Conservation (phyloP, 2,888 invertebrate genomes). For the Brachypalpus laphriformis region DNA sequence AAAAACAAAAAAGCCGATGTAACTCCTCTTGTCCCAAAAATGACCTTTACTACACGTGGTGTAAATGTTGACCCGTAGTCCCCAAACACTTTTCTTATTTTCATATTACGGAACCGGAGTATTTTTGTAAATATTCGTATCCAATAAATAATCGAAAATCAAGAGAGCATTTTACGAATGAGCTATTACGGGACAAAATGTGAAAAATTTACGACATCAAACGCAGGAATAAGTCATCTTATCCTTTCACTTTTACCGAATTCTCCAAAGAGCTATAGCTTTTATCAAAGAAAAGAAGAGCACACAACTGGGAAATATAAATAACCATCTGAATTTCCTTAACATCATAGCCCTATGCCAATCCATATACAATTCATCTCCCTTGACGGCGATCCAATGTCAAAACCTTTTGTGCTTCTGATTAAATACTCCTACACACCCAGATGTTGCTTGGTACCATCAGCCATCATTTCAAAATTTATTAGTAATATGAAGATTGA, state of each 20-base stretch:
- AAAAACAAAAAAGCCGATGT: no score
- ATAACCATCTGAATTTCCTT: neutral
- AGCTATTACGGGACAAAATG: no score
- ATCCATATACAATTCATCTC: slow-evolving; percentile 4
- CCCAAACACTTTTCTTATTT: no score
- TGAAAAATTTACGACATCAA: no score
- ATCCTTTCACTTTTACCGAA: neutral
- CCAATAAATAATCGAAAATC: neutral
- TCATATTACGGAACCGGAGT: no score
- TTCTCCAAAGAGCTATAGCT: neutral
- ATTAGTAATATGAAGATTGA: slow-evolving; percentile 43
- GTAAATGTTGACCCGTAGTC: no score
- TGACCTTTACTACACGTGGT: no score
- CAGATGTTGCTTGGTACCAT: neutral
- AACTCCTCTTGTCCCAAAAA: no score
- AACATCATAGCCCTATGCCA: neutral
- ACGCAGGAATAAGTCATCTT: neutral
- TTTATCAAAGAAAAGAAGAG: neutral
- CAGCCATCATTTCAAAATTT: slow-evolving; percentile 34
- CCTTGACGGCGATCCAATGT: slow-evolving; percentile 1
- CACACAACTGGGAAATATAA: slow-evolving; percentile 10
- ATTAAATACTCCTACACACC: slow-evolving; percentile 8
- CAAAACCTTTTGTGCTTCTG: neutral
- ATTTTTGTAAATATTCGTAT: no score
- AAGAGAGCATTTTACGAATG: neutral